These are phyloP conservation scores for Laspeyria flexula DNA, from an alignment of 2,888 invertebrate genomes.

Conservation along the genomic window DNA sequence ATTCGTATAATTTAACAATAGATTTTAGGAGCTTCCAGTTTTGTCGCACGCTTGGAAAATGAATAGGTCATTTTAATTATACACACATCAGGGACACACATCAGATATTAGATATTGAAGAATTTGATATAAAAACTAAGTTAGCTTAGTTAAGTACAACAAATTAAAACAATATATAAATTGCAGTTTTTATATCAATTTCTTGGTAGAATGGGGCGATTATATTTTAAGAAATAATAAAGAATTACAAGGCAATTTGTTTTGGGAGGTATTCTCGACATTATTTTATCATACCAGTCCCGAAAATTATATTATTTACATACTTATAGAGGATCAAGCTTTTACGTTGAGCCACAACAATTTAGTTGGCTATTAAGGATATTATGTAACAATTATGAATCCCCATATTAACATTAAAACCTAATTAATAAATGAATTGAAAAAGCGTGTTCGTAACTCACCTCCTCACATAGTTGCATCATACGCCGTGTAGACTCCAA, in stretches of 20 bases:
- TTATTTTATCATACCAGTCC: conserved; percentile 50
- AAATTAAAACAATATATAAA: not conserved
- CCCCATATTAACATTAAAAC: conserved; percentile 6
- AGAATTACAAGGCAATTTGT: conserved; percentile 16
- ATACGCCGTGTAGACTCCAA: conserved; percentile 96
- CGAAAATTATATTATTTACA: conserved; percentile 18
- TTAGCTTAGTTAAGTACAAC: not conserved
- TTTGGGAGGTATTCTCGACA: conserved; percentile 69
- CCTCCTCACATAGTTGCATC: conserved; percentile 97
- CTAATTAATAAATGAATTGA: conserved; percentile 8
- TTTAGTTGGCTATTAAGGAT: not conserved
- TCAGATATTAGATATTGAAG: conserved; percentile 29
- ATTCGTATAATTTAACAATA: conserved; percentile 44
- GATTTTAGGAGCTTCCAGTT: conserved; percentile 62
- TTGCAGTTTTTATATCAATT: conserved; percentile 59
- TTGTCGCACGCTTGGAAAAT: conserved; percentile 69
- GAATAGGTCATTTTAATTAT: conserved; percentile 56
- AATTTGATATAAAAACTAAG: conserved; percentile 59
- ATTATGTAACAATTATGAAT: conserved; percentile 4
- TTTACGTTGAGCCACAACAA: not conserved
- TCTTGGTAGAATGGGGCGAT: conserved; percentile 34
- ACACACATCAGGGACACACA: conserved; percentile 44
- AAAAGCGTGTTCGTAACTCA: conserved; percentile 75
- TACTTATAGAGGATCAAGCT: not conserved
- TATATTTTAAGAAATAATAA: conserved; percentile 7